Percentiles rank a stretch among this genome's conserved stretches.
Conservation (phyloP, 2,113 vertebrate genomes). For the Lepidiolamprologus cunningtoni region DNA sequence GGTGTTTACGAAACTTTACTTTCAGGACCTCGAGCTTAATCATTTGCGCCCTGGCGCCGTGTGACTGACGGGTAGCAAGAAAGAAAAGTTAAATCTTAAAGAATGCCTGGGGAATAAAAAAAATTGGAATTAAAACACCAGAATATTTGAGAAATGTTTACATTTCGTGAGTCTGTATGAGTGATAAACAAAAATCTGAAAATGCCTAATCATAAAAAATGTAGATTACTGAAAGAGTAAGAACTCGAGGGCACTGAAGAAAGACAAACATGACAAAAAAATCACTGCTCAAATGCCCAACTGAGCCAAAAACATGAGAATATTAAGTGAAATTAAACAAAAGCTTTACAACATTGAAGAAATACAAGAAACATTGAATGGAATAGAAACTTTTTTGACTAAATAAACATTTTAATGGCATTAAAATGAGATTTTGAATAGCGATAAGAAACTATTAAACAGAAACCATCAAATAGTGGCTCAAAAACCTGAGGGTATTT, state of each 20-base stretch:
- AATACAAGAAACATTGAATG: background rate
- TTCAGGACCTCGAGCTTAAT: background rate
- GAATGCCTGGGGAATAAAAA: background rate
- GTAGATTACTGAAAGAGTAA: background rate
- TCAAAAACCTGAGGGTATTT: background rate
- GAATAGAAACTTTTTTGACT: background rate
- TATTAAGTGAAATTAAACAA: background rate
- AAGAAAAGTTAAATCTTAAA: background rate
- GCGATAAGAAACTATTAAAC: background rate
- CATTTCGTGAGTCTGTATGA: background rate
- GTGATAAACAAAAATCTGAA: background rate
- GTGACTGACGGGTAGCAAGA: background rate
- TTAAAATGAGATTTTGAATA: background rate
- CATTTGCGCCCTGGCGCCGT: background rate
- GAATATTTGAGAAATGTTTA: background rate
- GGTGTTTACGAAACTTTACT: conserved; percentile 1
- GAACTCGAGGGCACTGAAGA: background rate
- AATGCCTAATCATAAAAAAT: background rate
- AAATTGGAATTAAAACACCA: background rate
- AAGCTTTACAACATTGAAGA: background rate
- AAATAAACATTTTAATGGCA: background rate
- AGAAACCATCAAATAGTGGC: background rate
- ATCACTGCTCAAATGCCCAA: background rate
- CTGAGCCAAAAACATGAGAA: background rate
- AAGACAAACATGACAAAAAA: background rate